Percentiles rank a stretch among this genome's conserved stretches.
phyloP scores from a whole-genome alignment of 92 coral and sea anemone genomes.

The Plumapathes pennacea region DNA sequence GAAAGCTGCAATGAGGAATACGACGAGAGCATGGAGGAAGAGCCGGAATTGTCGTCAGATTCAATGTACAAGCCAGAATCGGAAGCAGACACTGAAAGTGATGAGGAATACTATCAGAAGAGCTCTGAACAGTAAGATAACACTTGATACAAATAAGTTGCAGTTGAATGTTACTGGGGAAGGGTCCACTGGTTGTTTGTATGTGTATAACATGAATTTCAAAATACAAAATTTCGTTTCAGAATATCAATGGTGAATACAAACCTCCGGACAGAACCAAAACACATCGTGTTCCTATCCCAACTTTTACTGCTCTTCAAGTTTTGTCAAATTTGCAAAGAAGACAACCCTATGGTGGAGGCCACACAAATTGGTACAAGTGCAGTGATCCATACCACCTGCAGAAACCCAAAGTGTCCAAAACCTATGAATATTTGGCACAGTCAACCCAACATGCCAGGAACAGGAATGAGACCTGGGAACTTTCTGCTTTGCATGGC shows the following conservation, averaged over 20 bases:
- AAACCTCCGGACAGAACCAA: constrained; percentile 36
- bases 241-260: neutral
- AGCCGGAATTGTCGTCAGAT: no score
- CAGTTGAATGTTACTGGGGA: no score
- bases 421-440: constrained; percentile 15
- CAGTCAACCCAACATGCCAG: constrained; percentile 51
- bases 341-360: constrained; percentile 18
- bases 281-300: constrained; percentile 25
- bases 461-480: constrained; percentile 23
- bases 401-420: constrained; percentile 34
- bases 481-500: constrained; percentile 40
- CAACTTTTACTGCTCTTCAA: constrained; percentile 32
- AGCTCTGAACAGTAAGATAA: no score
- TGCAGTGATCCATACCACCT: constrained; percentile 8
- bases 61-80: no score
- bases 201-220: no score
- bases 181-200: no score
- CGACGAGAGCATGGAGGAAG: no score
- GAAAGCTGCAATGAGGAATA: no score
- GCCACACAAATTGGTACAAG: constrained; percentile 29
- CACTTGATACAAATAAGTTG: no score
- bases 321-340: constrained; percentile 32
- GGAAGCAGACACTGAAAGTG: no score
- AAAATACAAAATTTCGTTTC: no score
- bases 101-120: no score